phyloP scores from a whole-genome alignment of 2,888 invertebrate species.

The Malthinus flaveolus region DNA sequence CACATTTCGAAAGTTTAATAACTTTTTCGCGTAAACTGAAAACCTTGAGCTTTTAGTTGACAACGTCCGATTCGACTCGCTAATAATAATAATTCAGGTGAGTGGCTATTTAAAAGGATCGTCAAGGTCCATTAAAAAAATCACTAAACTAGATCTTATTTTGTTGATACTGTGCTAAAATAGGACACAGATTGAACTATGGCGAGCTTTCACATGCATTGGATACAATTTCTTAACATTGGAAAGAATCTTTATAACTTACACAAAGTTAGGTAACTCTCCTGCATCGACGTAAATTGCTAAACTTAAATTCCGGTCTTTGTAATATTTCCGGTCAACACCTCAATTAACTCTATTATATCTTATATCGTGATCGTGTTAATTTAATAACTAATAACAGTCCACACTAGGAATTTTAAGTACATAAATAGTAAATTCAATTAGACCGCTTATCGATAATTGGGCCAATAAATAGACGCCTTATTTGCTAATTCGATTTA shows the following conservation, averaged over 20 bases:
- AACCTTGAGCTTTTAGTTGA: slow-evolving; percentile 23
- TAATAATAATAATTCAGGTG: slow-evolving; percentile 20
- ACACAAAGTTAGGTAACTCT: slow-evolving; percentile 20
- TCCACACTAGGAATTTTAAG: too few relatives aligned
- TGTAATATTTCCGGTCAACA: slow-evolving; percentile 28
- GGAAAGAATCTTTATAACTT: slow-evolving; percentile 19
- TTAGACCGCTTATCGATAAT: too few relatives aligned
- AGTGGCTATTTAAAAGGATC: slow-evolving; percentile 15
- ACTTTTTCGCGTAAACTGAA: neutral
- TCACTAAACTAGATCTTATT: slow-evolving; percentile 24
- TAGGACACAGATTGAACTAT: neutral
- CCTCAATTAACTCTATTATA: neutral
- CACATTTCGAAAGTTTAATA: slow-evolving; percentile 12
- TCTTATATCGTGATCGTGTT: too few relatives aligned
- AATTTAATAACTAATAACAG: too few relatives aligned
- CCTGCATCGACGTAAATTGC: slow-evolving; percentile 9
- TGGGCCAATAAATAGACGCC: too few relatives aligned
- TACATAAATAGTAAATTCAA: too few relatives aligned
- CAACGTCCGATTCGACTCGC: slow-evolving; percentile 16
- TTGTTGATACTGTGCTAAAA: slow-evolving; percentile 5
- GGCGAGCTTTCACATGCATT: slow-evolving; percentile 25
- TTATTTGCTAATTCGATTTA: too few relatives aligned
- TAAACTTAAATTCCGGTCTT: slow-evolving; percentile 22
- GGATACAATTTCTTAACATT: slow-evolving; percentile 19
- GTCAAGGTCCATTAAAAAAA: slow-evolving; percentile 21